Evolutionary conservation across 2,113 vertebrate genomes (phyloP), one percentile per base, ranked within the genome.

Genomic region (Sterrhoptilus dennistouni): DNA sequence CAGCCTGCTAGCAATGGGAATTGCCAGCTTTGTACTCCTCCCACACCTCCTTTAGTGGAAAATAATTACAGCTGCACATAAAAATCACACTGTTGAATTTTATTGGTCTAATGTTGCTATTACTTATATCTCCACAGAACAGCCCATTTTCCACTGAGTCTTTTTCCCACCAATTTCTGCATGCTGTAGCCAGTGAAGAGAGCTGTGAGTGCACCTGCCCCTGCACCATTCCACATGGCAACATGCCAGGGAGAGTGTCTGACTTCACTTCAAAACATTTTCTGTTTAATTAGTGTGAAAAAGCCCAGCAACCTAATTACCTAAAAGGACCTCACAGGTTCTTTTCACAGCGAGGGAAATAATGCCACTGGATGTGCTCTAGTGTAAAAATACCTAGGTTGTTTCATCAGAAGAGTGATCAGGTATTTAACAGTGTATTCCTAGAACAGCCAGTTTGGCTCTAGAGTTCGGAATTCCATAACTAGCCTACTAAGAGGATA

Each of bases 251-350:
- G 52, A 92, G 61, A 93, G 44, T 20, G 81, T 70, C 88, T 76
- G 91, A 96, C 83, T 96, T 94, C 72, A 69, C 87, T 95, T 95
- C 84, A 87, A 94, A 93, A 95, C 92, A 11, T 89, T 93, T 90
- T 79, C 75, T 6, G 18, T 93, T 84, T 97, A 97, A 97, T 97
- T 96, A 96, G 93, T 53, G 61, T 82, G 91, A 53, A 83, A 94
- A 90, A 76, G n/a, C 1, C 1, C 72, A 71, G 60, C 85, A 88
- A 63, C 29, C 29, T 40, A 89, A 87, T 97, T 94, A 96, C 94
- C 92, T 93, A 42, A 96, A 95, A 93, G 87, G 82, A 90, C 89
- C 45, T 25, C 1, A 3, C 9, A 11, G 47, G 27, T 84, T 92
- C 65, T 91, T 71, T 70, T 76, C 47, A 64, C 59, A 28, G 47